A percentile compares a stretch with the other conserved stretches of the same genome.
Evolutionary conservation across 2,113 vertebrate species (phyloP).

Genomic region (Thamnophis sirtalis): DNA sequence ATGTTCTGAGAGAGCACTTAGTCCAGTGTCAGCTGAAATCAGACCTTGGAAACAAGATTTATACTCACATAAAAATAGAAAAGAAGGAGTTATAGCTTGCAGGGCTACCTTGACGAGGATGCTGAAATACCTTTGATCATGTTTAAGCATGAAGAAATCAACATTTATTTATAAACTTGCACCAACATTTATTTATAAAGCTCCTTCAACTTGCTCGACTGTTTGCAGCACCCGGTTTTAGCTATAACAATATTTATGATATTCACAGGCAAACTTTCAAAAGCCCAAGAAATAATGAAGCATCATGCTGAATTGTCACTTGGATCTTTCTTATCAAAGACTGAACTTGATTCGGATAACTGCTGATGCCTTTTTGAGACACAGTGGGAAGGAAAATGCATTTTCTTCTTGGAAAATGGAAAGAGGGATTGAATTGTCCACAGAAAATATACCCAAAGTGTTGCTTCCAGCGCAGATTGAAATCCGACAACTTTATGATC

Average conservation of each 20-base stretch:
- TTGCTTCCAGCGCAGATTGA: not conserved
- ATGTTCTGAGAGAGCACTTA: not conserved
- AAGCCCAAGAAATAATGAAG: not conserved
- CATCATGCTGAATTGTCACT: not conserved
- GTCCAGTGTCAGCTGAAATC: not conserved
- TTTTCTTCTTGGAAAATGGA: not conserved
- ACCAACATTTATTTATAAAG: constrained; percentile 5
- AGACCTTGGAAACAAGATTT: not conserved
- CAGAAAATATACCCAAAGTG: not conserved
- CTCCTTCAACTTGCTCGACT: not conserved
- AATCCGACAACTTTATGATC: not conserved
- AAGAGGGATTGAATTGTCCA: not conserved
- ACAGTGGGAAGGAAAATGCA: not conserved
- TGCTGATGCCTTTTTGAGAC: not conserved
- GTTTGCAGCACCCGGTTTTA: not conserved
- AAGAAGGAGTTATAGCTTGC: not conserved
- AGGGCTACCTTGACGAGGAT: not conserved
- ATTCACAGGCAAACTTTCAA: not conserved
- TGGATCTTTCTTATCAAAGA: not conserved
- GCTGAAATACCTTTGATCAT: not conserved
- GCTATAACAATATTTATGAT: not conserved
- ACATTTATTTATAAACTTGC: not conserved
- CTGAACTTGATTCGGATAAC: not conserved
- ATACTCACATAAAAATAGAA: not conserved
- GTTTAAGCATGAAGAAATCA: not conserved